Evolutionary conservation across 2,113 vertebrate species (phyloP).

Genomic region (human): DNA sequence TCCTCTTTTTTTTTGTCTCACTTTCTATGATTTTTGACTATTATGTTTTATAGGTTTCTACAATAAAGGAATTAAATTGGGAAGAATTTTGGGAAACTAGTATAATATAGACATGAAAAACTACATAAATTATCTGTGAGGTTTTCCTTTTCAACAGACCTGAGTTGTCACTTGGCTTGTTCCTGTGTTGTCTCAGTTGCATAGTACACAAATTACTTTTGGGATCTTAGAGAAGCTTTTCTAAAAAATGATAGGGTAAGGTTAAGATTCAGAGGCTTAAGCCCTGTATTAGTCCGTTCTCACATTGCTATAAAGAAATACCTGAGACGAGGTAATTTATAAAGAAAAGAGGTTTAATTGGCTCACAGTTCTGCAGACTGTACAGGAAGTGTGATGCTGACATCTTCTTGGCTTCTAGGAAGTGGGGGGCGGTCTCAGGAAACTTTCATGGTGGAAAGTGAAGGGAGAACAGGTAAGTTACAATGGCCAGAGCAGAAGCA

Average conservation of each 20-base stretch:
- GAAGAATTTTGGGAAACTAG: neutral
- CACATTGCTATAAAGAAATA: no score
- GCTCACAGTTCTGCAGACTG: no score
- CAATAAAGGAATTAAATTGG: neutral
- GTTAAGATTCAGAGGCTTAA: neutral
- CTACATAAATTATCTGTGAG: neutral
- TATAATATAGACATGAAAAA: neutral
- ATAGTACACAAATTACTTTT: neutral
- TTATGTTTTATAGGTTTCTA: neutral
- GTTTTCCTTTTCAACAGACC: neutral
- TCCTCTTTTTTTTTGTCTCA: neutral
- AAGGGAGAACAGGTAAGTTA: no score
- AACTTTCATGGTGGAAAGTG: no score
- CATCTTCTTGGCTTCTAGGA: no score
- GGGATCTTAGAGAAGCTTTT: neutral
- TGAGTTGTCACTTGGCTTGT: neutral
- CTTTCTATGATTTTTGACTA: neutral
- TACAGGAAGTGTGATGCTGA: no score
- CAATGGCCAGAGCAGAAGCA: no score
- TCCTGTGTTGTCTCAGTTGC: neutral
- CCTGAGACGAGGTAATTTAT: no score
- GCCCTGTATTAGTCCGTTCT: no score
- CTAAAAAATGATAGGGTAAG: neutral
- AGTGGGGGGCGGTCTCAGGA: no score
- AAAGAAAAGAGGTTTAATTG: no score